These are phyloP conservation scores for Falco concolor DNA, from an alignment of 2,797 vertebrate genomes.

Conservation along the genomic window DNA sequence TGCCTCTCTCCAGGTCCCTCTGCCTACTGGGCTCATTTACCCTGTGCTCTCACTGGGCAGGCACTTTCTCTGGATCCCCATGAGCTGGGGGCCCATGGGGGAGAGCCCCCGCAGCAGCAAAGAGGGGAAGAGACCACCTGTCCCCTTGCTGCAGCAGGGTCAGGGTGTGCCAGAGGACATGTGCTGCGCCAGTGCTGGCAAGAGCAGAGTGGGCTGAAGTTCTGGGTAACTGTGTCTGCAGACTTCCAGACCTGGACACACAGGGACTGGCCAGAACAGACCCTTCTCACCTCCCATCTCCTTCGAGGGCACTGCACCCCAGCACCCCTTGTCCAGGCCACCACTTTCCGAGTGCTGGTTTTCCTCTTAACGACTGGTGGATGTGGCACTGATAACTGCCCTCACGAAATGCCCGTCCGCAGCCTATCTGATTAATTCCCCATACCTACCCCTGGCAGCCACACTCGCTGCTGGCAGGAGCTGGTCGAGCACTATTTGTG, in stretches of 20 bases:
- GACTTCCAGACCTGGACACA: background rate
- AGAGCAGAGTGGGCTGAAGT: background rate
- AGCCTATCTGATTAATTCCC: background rate
- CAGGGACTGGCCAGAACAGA: background rate
- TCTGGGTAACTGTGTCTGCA: background rate
- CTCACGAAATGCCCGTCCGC: background rate
- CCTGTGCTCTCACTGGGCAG: fast-evolving
- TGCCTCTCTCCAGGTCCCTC: background rate
- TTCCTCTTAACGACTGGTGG: background rate
- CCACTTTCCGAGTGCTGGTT: background rate
- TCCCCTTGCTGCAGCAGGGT: background rate
- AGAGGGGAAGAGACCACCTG: background rate
- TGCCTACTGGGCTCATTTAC: background rate
- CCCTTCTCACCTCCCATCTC: fast-evolving
- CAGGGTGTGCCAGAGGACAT: fast-evolving
- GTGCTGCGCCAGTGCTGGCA: fast-evolving
- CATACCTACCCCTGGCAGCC: background rate
- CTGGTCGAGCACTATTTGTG: background rate
- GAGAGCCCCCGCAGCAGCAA: background rate
- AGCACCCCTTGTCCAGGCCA: background rate
- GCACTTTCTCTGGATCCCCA: background rate
- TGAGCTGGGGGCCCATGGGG: background rate
- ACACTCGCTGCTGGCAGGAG: conserved; percentile 22
- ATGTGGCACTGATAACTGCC: background rate
- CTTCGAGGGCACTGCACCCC: background rate